A percentile compares a stretch with the other conserved stretches of the same genome.
Evolutionary conservation across 2,888 invertebrate species (phyloP).

Genomic region (Eupithecia exiguata): DNA sequence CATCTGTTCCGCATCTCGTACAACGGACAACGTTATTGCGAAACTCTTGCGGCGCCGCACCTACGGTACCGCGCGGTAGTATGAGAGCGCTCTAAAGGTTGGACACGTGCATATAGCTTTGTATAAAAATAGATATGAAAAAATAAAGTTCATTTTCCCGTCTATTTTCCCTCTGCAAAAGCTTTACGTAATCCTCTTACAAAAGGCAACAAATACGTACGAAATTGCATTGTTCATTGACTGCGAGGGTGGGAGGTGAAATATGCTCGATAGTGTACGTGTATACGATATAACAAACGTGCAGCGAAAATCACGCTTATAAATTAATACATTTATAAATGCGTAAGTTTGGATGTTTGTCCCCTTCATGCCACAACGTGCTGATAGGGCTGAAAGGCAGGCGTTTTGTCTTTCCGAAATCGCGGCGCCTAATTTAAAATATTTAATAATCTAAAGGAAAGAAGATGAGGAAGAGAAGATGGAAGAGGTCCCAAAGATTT

Average conservation of each 20-base stretch:
- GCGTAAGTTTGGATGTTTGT: background rate
- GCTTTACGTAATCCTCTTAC: conserved; percentile 19
- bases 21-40: no score
- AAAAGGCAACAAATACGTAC: conserved; percentile 11
- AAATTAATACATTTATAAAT: background rate
- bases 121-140: background rate
- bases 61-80: no score
- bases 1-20: no score
- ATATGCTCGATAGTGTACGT: background rate
- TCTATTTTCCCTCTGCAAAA: background rate
- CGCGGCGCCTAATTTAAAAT: no score
- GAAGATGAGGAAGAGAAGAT: no score
- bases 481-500: no score
- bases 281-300: background rate
- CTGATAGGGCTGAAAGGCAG: no score
- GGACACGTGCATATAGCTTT: background rate
- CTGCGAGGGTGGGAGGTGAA: background rate
- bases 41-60: no score
- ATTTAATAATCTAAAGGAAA: no score
- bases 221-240: conserved; percentile 25
- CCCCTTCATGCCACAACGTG: no score
- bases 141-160: background rate
- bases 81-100: no score
- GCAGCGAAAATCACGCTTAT: background rate
- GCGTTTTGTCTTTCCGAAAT: no score